phyloP scores from a whole-genome alignment of 2,113 vertebrate species.

The Galeopterus variegatus region DNA sequence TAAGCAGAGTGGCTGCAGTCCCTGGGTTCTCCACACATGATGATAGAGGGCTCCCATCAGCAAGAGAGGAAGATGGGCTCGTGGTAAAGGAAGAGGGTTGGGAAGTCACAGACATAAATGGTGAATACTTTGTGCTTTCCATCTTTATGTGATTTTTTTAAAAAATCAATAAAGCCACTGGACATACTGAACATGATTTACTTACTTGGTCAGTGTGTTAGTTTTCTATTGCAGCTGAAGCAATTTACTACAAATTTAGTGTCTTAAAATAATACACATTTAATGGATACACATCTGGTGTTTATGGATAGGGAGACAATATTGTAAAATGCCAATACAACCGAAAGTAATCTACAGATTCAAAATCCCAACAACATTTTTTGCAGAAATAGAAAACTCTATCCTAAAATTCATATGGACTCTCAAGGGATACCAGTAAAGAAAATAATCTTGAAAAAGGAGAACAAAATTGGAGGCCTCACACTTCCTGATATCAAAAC shows the following conservation, averaged over 20 bases:
- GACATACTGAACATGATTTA: background rate
- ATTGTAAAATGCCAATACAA: background rate
- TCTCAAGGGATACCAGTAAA: background rate
- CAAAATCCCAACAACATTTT: background rate
- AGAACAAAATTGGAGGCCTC: background rate
- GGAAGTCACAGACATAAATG: background rate
- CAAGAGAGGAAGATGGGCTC: background rate
- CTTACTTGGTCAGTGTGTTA: background rate
- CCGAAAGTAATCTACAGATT: background rate
- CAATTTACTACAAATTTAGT: background rate
- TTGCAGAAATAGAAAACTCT: background rate
- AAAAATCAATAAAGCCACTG: background rate
- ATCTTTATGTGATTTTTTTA: background rate
- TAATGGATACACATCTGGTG: background rate
- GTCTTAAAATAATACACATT: background rate
- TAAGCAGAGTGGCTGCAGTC: no score
- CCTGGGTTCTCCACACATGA: background rate
- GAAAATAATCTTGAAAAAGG: background rate
- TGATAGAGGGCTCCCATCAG: background rate
- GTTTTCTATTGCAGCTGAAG: background rate
- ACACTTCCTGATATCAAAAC: background rate
- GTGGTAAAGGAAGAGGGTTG: background rate
- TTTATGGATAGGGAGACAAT: background rate
- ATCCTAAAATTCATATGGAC: background rate
- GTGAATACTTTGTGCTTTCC: background rate